A percentile compares a stretch with the other conserved stretches of the same genome.
Conservation (phyloP, 2,797 vertebrate genomes). For the Peromyscus nudipes region DNA sequence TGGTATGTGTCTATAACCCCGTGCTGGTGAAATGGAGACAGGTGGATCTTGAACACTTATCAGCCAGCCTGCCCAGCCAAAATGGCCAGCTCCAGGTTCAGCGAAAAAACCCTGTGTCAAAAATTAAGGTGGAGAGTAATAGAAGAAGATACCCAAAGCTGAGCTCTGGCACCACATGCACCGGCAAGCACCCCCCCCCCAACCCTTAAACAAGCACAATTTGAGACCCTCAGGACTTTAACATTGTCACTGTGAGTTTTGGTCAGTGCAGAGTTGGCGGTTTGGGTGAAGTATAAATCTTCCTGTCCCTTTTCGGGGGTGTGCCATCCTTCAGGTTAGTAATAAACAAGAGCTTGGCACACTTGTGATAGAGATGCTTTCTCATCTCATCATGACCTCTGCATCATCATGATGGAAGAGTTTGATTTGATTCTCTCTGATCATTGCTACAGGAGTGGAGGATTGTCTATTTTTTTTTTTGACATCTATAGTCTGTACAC, state of each 20-base stretch:
- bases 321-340: slow-evolving; percentile 24
- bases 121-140: not conserved
- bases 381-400: slow-evolving; percentile 54
- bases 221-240: slow-evolving; percentile 27
- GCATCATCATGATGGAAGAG: not conserved
- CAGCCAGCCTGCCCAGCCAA: not conserved
- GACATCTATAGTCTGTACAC: not conserved
- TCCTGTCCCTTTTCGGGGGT: slow-evolving; percentile 20
- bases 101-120: not conserved
- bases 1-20: not conserved
- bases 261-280: slow-evolving; percentile 44
- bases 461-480: slow-evolving; percentile 60
- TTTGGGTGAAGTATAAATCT: slow-evolving; percentile 45
- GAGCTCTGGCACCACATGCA: not conserved
- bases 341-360: slow-evolving; percentile 52
- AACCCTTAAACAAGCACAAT: not conserved
- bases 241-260: not conserved
- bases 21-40: not conserved
- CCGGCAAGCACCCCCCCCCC: not conserved
- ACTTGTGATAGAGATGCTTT: not conserved
- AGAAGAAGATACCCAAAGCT: not conserved
- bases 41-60: not conserved
- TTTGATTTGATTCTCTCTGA: slow-evolving; percentile 48
- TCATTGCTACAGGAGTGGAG: slow-evolving; percentile 23
- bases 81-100: not conserved